These are phyloP conservation scores for Oligia fasciuncula DNA, from an alignment of 2,888 invertebrate genomes.

Conservation along the genomic window DNA sequence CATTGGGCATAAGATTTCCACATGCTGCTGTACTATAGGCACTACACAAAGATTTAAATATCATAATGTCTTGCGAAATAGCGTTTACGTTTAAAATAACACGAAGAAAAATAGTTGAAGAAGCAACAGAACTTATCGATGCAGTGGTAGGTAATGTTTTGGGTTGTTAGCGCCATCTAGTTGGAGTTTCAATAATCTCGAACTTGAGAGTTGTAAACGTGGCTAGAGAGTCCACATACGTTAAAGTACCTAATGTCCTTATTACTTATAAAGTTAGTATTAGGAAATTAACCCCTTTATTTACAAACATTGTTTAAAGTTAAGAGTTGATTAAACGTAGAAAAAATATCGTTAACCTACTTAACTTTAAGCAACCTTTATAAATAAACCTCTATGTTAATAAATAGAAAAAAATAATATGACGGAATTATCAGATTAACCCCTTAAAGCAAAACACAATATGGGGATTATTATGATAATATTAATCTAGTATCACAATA, in stretches of 20 bases:
- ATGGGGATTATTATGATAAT: background rate
- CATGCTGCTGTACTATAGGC: background rate
- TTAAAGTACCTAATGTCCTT: background rate
- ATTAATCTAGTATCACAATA: background rate
- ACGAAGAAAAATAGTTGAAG: slow-evolving; percentile 6
- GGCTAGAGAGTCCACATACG: background rate
- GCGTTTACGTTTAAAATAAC: slow-evolving; percentile 20
- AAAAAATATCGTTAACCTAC: too few relatives aligned
- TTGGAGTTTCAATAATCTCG: slow-evolving; percentile 8
- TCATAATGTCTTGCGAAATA: slow-evolving; percentile 18
- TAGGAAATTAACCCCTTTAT: background rate
- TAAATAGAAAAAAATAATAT: background rate
- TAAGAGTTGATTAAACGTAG: background rate
- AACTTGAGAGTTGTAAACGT: background rate
- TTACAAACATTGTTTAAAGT: background rate
- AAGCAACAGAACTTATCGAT: slow-evolving; percentile 16
- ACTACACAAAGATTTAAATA: background rate
- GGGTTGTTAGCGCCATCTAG: slow-evolving; percentile 41
- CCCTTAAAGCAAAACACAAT: background rate
- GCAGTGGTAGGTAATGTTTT: slow-evolving; percentile 8
- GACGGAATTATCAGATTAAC: background rate
- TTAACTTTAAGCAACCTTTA: background rate
- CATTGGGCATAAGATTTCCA: slow-evolving; percentile 34
- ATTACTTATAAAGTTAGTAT: background rate
- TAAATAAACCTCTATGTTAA: background rate